Conservation (phyloP, 2,888 invertebrate species). For the Drosophila limbata region DNA sequence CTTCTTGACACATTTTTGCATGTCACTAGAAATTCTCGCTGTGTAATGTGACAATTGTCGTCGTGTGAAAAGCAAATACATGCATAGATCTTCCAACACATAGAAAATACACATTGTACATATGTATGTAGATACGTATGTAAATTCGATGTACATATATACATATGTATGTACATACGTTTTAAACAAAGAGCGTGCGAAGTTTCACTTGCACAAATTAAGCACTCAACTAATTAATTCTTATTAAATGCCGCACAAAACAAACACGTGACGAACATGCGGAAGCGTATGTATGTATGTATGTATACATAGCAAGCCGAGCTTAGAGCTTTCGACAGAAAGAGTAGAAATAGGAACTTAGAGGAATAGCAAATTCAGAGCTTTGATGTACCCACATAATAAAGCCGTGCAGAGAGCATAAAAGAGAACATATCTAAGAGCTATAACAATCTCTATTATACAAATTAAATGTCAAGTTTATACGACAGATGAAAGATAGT, state of each 20-base stretch:
- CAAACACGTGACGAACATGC: conserved; percentile 1
- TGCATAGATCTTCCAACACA: conserved; percentile 42
- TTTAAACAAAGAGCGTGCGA: not conserved
- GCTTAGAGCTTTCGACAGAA: not conserved
- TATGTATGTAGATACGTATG: not conserved
- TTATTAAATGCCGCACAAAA: not conserved
- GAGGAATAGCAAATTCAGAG: not conserved
- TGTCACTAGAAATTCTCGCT: conserved; percentile 36
- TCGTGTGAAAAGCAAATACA: conserved; percentile 74
- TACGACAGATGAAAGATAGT: too few species aligned
- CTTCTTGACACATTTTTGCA: not conserved
- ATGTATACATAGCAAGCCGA: not conserved
- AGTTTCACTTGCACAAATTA: conserved; percentile 14
- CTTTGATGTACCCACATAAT: not conserved
- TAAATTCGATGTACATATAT: not conserved
- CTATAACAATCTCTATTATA: not conserved
- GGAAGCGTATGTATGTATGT: not conserved
- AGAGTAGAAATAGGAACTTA: not conserved
- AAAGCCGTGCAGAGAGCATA: not conserved
- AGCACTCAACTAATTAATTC: conserved; percentile 5
- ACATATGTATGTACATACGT: not conserved
- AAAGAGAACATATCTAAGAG: conserved; percentile 9
- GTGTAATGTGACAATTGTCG: conserved; percentile 62
- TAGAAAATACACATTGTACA: conserved; percentile 24
- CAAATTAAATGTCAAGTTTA: conserved; percentile 12